Evolutionary conservation across 2,797 vertebrate genomes (phyloP).

Genomic region (Sciurus vulgaris): DNA sequence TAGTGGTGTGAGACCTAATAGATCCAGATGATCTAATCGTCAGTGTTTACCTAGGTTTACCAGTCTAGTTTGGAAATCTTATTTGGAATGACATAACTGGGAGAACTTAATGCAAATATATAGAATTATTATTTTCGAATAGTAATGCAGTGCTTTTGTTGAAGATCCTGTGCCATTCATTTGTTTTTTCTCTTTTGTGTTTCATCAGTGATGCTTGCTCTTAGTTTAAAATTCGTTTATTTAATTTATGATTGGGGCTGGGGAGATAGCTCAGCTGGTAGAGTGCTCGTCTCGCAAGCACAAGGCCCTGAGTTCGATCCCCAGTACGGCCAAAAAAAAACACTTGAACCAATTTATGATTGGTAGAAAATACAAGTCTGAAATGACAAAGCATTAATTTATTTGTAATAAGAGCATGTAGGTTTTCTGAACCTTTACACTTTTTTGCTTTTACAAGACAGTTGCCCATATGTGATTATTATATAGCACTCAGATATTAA

Average conservation of each 20-base stretch:
- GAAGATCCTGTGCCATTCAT: not conserved
- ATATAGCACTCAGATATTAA: not conserved
- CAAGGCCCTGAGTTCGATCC: too few relatives aligned
- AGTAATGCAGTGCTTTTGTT: not conserved
- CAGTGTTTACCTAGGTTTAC: not conserved
- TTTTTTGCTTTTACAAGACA: not conserved
- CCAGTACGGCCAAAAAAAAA: too few relatives aligned
- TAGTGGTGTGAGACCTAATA: not conserved
- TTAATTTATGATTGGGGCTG: conserved; percentile 19
- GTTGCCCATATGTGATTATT: not conserved
- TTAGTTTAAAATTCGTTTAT: not conserved
- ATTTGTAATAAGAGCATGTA: not conserved
- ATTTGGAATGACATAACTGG: not conserved
- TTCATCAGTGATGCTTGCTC: not conserved
- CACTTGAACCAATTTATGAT: conserved; percentile 51
- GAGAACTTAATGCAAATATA: not conserved
- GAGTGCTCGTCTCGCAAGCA: too few relatives aligned
- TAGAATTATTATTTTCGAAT: not conserved
- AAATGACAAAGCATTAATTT: not conserved
- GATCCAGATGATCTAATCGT: not conserved
- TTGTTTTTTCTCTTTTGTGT: not conserved
- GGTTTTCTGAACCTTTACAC: not conserved
- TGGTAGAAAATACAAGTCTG: not conserved
- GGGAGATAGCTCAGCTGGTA: too few relatives aligned
- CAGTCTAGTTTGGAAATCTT: not conserved